These are phyloP conservation scores for Holacanthella duospinosa DNA, from an alignment of 2,888 invertebrate species.

Conservation along the genomic window DNA sequence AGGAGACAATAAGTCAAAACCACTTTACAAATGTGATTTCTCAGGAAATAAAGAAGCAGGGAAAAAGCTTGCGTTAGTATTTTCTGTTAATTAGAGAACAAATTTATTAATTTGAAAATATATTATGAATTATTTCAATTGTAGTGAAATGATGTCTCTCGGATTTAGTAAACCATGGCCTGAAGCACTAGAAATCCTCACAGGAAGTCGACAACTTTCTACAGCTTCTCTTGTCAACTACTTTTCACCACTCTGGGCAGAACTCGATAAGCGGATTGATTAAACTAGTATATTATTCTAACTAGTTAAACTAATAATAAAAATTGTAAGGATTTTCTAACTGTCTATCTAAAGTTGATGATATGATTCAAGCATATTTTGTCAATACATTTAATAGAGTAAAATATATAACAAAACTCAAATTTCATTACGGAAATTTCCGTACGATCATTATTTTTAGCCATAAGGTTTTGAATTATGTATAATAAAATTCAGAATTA, in stretches of 20 bases:
- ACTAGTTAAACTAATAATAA: too few species aligned
- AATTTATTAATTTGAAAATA: neutral
- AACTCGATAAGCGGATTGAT: slow-evolving; percentile 22
- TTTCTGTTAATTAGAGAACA: neutral
- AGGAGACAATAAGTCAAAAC: slow-evolving; percentile 28
- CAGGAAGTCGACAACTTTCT: slow-evolving; percentile 12
- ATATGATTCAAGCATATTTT: too few species aligned
- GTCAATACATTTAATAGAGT: too few species aligned
- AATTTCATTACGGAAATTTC: too few species aligned
- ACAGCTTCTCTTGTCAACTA: slow-evolving; percentile 18
- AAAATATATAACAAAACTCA: too few species aligned
- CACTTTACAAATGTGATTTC: slow-evolving; percentile 45
- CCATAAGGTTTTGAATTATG: too few species aligned
- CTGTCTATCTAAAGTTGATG: too few species aligned
- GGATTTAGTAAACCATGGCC: slow-evolving; percentile 39
- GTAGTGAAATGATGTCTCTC: slow-evolving; percentile 42
- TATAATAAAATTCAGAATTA: too few species aligned
- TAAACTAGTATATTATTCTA: too few species aligned
- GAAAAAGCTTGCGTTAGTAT: slow-evolving; percentile 40
- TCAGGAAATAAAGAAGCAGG: slow-evolving; percentile 43
- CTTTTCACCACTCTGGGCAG: slow-evolving; percentile 19
- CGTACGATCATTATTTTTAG: too few species aligned
- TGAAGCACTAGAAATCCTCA: slow-evolving; percentile 12
- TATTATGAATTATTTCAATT: neutral
- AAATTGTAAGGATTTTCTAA: too few species aligned